These are phyloP conservation scores for Drosophila quadrilineata DNA, from an alignment of 1,140 invertebrate species.

Conservation along the genomic window DNA sequence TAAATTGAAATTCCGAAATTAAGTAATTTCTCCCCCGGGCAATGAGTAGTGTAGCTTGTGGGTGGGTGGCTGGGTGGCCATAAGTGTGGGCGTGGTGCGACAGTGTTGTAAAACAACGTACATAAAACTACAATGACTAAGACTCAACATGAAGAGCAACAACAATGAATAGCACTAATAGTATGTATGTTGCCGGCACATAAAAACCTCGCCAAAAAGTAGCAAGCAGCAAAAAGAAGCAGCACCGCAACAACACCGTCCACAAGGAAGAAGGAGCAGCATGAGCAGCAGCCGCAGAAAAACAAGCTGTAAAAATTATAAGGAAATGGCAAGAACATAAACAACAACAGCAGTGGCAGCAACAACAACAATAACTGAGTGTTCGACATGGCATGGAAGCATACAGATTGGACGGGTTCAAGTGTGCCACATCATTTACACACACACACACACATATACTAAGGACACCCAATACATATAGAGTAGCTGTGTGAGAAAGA, in stretches of 20 bases:
- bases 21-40: conserved; percentile 75
- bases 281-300: conserved; percentile 28
- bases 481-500: too few relatives aligned
- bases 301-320: conserved; percentile 77
- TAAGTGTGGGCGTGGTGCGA: conserved; percentile 24
- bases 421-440: conserved; percentile 32
- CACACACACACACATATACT: too few relatives aligned
- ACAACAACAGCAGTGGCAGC: conserved; percentile 8
- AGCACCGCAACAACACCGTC: conserved; percentile 40
- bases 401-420: conserved; percentile 6
- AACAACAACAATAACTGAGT: conserved; percentile 17
- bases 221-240: conserved; percentile 8
- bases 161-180: conserved; percentile 70
- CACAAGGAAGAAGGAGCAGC: background rate
- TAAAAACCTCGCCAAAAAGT: conserved; percentile 42
- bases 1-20: conserved; percentile 80
- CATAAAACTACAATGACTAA: conserved; percentile 63
- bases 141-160: conserved; percentile 16
- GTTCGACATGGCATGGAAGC: conserved; percentile 1
- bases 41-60: too few relatives aligned
- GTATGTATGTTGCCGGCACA: conserved; percentile 33
- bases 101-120: conserved; percentile 53
- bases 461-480: too few relatives aligned
- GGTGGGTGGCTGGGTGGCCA: too few relatives aligned
- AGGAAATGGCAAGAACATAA: conserved; percentile 56